phyloP scores from a whole-genome alignment of 2,113 vertebrate species.

The Erinaceus europaeus region DNA sequence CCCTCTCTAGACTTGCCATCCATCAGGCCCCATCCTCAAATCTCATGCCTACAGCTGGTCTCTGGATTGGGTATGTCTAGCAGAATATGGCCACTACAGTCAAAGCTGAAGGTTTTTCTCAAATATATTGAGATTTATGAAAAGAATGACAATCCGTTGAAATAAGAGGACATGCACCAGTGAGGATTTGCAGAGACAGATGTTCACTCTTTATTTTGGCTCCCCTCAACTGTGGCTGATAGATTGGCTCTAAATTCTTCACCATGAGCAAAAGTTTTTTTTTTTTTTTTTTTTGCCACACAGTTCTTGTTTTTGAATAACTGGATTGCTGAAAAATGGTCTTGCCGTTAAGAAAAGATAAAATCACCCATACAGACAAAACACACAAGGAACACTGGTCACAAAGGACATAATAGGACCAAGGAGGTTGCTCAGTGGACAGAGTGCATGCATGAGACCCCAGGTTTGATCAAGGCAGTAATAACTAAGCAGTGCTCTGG shows the following conservation, averaged over 20 bases:
- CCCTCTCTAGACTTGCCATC: not conserved
- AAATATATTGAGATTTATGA: slow-evolving; percentile 2
- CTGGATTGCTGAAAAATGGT: not conserved
- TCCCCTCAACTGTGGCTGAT: too few relatives aligned
- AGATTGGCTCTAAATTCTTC: not conserved
- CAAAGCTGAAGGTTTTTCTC: slow-evolving; percentile 5
- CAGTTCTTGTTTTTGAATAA: not conserved
- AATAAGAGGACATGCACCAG: accelerated
- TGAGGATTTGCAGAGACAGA: not conserved
- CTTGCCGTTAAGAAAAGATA: not conserved
- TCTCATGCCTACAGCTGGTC: not conserved
- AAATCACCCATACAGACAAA: not conserved
- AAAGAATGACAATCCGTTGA: not conserved
- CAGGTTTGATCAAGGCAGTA: too few relatives aligned
- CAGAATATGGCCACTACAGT: not conserved
- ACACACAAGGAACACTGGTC: not conserved
- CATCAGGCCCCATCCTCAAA: not conserved
- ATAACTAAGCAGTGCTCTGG: too few relatives aligned
- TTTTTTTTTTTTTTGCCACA: too few relatives aligned
- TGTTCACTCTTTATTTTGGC: not conserved
- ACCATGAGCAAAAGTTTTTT: not conserved
- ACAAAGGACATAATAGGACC: not conserved
- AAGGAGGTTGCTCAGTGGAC: too few relatives aligned
- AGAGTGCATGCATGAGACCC: too few relatives aligned
- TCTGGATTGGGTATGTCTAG: not conserved